These are phyloP conservation scores for Euplexia lucipara DNA, from an alignment of 2,888 invertebrate genomes.

Conservation along the genomic window DNA sequence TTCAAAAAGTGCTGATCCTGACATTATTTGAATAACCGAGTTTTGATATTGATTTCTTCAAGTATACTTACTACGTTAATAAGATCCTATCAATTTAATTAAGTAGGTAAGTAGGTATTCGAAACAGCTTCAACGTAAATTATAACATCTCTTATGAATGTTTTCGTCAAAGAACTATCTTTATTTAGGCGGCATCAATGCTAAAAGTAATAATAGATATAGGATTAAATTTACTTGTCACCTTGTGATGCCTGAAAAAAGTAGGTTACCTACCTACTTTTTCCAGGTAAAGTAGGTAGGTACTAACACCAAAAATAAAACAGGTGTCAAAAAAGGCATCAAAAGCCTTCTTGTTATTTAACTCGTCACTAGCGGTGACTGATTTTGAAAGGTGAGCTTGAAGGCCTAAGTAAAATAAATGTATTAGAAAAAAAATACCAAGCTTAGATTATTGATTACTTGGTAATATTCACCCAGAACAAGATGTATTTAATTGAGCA, in stretches of 20 bases:
- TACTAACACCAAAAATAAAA: too few species aligned
- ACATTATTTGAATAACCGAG: too few species aligned
- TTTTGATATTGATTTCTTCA: too few species aligned
- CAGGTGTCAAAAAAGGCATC: background rate
- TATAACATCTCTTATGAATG: conserved; percentile 5
- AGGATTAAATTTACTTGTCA: too few species aligned
- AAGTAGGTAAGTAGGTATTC: background rate
- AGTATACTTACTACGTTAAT: too few species aligned
- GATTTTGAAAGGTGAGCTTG: conserved; percentile 36
- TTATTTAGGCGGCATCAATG: conserved; percentile 32
- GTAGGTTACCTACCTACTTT: too few species aligned
- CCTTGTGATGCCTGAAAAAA: too few species aligned
- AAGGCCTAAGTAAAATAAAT: conserved; percentile 31
- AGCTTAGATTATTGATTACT: conserved; percentile 32
- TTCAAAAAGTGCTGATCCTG: too few species aligned
- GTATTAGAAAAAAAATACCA: conserved; percentile 43
- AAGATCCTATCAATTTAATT: too few species aligned
- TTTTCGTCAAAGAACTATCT: conserved; percentile 9
- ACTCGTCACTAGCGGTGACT: conserved; percentile 48
- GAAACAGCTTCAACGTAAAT: conserved; percentile 14
- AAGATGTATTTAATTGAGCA: conserved; percentile 27
- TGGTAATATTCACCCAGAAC: conserved; percentile 27
- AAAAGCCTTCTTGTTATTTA: conserved; percentile 59
- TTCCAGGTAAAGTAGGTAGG: too few species aligned
- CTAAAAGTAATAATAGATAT: too few species aligned